Percentiles rank a stretch among this genome's conserved stretches.
Evolutionary conservation across 2,888 invertebrate species (phyloP).

Genomic region (Tipula vernalis): DNA sequence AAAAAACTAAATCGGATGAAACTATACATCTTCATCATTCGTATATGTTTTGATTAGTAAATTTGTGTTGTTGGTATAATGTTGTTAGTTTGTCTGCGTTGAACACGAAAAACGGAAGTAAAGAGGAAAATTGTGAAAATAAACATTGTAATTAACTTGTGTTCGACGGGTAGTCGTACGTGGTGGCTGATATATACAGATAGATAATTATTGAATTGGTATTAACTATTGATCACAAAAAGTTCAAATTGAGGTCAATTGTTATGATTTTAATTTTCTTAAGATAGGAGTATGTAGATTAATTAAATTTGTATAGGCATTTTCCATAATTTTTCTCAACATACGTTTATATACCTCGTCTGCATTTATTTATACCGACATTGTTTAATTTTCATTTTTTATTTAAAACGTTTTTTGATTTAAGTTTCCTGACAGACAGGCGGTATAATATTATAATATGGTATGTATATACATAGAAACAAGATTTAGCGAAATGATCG

Average conservation of each 20-base stretch:
- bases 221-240: neutral
- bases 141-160: neutral
- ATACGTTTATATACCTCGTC: neutral
- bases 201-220: neutral
- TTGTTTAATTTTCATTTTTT: neutral
- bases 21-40: neutral
- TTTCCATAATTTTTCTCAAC: neutral
- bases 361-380: neutral
- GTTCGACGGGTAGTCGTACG: neutral
- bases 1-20: neutral
- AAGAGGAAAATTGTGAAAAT: neutral
- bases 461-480: neutral
- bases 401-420: neutral
- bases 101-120: neutral
- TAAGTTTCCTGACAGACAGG: neutral
- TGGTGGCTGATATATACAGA: neutral
- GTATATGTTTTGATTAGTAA: neutral
- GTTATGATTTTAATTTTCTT: neutral
- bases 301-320: neutral
- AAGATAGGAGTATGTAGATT: neutral
- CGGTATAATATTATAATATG: no score
- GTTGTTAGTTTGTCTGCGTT: neutral
- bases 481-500: neutral
- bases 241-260: neutral
- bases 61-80: neutral